Evolutionary conservation across 30 jellyfish, hydroid and myxozoan genomes (phyloP), one percentile per base, ranked within the genome.

Genomic region (Pseudorhiza aurosa): DNA sequence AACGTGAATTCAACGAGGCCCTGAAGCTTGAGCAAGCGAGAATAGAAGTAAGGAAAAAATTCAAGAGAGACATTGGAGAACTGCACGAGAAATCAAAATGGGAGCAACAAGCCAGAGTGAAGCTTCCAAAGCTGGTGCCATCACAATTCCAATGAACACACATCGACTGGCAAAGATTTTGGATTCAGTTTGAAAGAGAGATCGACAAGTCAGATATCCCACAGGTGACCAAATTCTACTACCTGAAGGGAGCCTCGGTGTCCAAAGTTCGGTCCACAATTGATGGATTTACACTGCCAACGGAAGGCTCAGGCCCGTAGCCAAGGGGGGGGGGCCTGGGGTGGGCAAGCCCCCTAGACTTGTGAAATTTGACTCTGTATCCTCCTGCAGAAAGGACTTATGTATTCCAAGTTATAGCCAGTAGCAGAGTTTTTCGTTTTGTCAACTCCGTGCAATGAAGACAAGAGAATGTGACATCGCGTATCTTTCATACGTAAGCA

Each of bases 141-240:
- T 17, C 87, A 37, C 65, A 81, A 53, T 81, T 81, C 39, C 75
- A n/a, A n/a, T n/a, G n/a, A n/a, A n/a, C n/a, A n/a, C n/a, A n/a
- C n/a, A n/a, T n/a, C 8, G 77, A 62, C 59, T 68, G 82, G 82
- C 35, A 18, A 31, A 32, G 82, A 68, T 68, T 68, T 39, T 68
- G 89, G 92, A 46, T 39, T 15, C 92, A 80, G 39, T 80, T 80
- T 27, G 92, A 80, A 47, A 39, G n/a, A n/a, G n/a, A n/a, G n/a
- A n/a, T n/a, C 90, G 9, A 83, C 55, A 70, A n/a, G n/a, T n/a
- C n/a, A 46, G 53, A 19, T 12, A 55, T 75, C 42, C 11, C 75
- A 15, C 39, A 33, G 58, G 92, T 80, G 60, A 62, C 89, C 26
- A 63, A 35, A 37, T 80, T 64, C 64, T 80, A 88, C n/a, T 80